phyloP scores from a whole-genome alignment of 1,140 invertebrate genomes.

The Druon quercuslanigerum region DNA sequence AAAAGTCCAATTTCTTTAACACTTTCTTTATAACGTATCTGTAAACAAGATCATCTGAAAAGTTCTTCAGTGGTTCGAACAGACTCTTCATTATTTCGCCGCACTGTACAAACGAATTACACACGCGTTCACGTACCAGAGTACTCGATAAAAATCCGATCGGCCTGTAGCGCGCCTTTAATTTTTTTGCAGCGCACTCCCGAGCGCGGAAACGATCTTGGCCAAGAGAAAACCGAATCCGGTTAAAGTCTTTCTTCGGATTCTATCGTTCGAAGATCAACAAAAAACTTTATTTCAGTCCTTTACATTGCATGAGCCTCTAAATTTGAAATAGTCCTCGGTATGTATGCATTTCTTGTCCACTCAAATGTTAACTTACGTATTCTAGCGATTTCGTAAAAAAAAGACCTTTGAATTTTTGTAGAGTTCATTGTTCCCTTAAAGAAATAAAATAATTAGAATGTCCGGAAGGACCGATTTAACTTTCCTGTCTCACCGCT shows the following conservation, averaged over 20 bases:
- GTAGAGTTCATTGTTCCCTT: not conserved
- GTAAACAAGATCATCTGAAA: no score
- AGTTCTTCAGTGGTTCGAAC: not conserved
- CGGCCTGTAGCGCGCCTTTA: constrained; percentile 41
- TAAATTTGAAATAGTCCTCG: constrained; percentile 19
- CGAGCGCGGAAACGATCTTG: constrained; percentile 49
- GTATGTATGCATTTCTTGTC: constrained; percentile 31
- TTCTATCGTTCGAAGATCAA: not conserved
- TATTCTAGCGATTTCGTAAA: not conserved
- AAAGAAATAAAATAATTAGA: not conserved
- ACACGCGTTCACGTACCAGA: constrained; percentile 4
- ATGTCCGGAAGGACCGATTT: constrained; percentile 3
- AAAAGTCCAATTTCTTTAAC: no score
- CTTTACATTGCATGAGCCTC: not conserved
- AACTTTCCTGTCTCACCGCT: not conserved
- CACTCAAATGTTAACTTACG: not conserved
- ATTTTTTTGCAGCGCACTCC: constrained; percentile 44
- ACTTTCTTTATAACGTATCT: no score
- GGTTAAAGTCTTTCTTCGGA: constrained; percentile 53
- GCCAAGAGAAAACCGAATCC: constrained; percentile 58
- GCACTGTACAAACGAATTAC: constrained; percentile 5
- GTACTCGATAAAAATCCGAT: constrained; percentile 46
- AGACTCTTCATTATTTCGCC: constrained; percentile 1
- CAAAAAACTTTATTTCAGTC: not conserved
- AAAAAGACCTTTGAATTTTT: not conserved